Base-by-base conservation (phyloP, 1,140 invertebrate genomes). In the Drosophila leontia region DNA sequence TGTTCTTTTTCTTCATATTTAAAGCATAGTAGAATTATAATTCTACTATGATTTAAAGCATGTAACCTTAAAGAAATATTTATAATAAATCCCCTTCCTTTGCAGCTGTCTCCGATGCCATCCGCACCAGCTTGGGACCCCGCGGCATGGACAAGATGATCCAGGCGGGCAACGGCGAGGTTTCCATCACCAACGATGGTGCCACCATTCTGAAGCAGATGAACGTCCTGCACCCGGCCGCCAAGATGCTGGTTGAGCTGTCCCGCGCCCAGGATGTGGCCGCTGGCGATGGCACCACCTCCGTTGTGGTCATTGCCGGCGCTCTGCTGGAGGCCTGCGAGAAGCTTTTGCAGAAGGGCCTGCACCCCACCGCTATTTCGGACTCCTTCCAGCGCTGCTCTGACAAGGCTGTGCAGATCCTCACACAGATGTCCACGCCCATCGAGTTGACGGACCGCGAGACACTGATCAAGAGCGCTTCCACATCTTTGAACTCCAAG, bases 101-200 rank as follows among this genome's bases (percentile, higher is more conserved):
- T 96, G 61, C 92, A 99, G 98, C 99, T 94, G 98, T 99, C 57
- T 97, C 98, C 75, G 98, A 99, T 98, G 99, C 99, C 23, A 98
- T 99, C 84, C 95, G 99, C 69, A 99, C 99, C 17, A 99, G 98
- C 94, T 94, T 99, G 88, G 99, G 99, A 17, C 99, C 99, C 32
- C 95, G 97, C 80, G 99, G 99, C 78, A 99, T 99, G 99, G 99
- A 99, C 92, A 99, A 99, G 95, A 99, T 99, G 99, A 99, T 99
- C 80, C 99, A 99, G 95, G 95, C 97, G 51, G 95, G 95, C 15
- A 99, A 99, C 94, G 99, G 99, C 11, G 98, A 99, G 95, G 99
- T 99, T 1, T 99, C 98, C 11, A 99, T 99, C 64, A 99, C 99
- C 50, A 99, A 99, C 95, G 99, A 99, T 95, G 99, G 99, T 71